A percentile compares a stretch with the other conserved stretches of the same genome.
These are phyloP conservation scores for Pocillopora meandrina DNA, from an alignment of 92 coral and sea anemone species.

Conservation along the genomic window DNA sequence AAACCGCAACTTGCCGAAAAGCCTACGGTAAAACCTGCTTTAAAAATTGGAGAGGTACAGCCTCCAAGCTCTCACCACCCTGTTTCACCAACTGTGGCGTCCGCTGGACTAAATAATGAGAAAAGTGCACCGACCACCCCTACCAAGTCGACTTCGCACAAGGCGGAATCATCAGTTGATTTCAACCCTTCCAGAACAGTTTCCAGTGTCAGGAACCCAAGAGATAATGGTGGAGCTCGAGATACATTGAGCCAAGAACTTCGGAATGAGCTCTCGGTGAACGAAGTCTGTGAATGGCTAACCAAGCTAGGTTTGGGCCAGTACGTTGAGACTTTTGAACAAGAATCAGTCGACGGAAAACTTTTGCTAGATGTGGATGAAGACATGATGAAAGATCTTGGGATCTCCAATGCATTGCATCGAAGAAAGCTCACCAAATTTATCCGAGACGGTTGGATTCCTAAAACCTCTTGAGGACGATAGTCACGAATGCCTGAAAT, in stretches of 20 bases:
- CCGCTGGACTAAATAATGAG: background rate
- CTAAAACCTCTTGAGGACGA: background rate
- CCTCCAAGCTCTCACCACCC: background rate
- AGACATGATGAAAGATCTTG: conserved; percentile 49
- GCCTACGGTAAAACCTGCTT: background rate
- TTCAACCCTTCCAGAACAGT: no score
- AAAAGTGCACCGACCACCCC: background rate
- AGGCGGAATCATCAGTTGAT: background rate
- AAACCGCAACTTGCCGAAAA: background rate
- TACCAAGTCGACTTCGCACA: background rate
- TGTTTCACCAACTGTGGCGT: background rate
- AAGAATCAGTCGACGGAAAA: conserved; percentile 55
- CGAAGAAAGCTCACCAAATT: conserved; percentile 51
- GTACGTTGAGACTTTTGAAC: conserved; percentile 33
- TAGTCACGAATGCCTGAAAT: no score
- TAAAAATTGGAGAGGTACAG: background rate
- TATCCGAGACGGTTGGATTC: conserved; percentile 52
- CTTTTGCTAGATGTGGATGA: conserved; percentile 53
- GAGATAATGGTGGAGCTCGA: no score
- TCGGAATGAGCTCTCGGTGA: conserved; percentile 31
- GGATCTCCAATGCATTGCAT: conserved; percentile 40
- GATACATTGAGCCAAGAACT: background rate
- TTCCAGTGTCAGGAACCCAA: background rate
- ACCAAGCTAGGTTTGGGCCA: conserved; percentile 31
- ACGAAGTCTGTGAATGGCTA: conserved; percentile 49